Conservation (phyloP, 2,888 invertebrate genomes). For the Marronus borbonicus region DNA sequence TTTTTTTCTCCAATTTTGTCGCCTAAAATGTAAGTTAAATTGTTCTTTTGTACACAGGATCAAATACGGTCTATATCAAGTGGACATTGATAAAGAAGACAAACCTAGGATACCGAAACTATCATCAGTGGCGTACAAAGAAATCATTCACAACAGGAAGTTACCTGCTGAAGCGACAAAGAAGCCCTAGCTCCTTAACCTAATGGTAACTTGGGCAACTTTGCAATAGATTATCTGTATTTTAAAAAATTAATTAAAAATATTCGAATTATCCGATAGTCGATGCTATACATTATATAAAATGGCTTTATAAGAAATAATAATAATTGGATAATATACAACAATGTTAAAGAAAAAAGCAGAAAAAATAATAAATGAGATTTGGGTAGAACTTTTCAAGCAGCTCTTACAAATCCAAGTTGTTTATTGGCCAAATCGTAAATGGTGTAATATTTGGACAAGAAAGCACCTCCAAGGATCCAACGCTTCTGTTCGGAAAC, state of each 20-base stretch:
- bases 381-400: conserved; percentile 47
- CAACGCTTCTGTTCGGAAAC: conserved; percentile 62
- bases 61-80: conserved; percentile 49
- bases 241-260: too few species aligned
- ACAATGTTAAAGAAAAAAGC: background rate
- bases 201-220: too few species aligned
- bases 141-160: conserved; percentile 47
- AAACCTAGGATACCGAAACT: conserved; percentile 48
- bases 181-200: conserved; percentile 25
- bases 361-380: background rate
- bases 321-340: too few species aligned
- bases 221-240: too few species aligned
- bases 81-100: conserved; percentile 38
- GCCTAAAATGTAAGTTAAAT: too few species aligned
- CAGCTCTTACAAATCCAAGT: conserved; percentile 69
- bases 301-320: background rate
- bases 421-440: conserved; percentile 67
- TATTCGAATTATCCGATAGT: too few species aligned
- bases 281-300: background rate
- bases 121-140: conserved; percentile 48
- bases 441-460: conserved; percentile 71
- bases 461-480: conserved; percentile 71
- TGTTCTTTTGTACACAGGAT: conserved; percentile 27
- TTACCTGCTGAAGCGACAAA: conserved; percentile 42
- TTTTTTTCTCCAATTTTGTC: too few species aligned